Conservation (phyloP, 2,888 invertebrate species). For the Tromatobia lineatoria region DNA sequence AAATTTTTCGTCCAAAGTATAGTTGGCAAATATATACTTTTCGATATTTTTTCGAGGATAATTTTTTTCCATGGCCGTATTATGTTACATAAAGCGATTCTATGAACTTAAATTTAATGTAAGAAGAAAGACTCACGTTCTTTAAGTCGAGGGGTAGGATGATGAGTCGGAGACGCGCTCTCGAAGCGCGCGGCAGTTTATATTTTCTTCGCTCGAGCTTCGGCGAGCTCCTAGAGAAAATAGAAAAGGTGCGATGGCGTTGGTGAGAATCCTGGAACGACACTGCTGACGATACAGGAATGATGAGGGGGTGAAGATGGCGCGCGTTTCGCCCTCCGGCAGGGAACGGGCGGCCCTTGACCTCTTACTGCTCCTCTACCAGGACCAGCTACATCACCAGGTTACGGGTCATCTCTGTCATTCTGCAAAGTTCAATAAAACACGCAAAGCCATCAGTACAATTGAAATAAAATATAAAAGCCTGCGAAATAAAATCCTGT, state of each 20-base stretch:
- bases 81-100: not conserved
- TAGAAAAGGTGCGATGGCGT: constrained; percentile 33
- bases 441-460: constrained; percentile 19
- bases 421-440: constrained; percentile 73
- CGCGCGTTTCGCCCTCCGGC: constrained; percentile 67
- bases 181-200: constrained; percentile 68
- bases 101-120: not conserved
- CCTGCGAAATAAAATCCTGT: not conserved
- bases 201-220: constrained; percentile 56
- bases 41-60: too few relatives aligned
- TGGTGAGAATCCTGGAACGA: constrained; percentile 39
- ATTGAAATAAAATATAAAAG: not conserved
- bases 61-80: too few relatives aligned
- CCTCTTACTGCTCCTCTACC: constrained; percentile 71
- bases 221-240: constrained; percentile 39
- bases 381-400: constrained; percentile 78
- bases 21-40: too few relatives aligned
- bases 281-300: constrained; percentile 55
- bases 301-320: constrained; percentile 70
- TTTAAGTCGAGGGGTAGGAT: constrained; percentile 70
- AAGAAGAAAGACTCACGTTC: constrained; percentile 66
- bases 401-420: constrained; percentile 77
- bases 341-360: constrained; percentile 76
- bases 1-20: too few relatives aligned
- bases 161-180: constrained; percentile 68